phyloP scores from a whole-genome alignment of 2,113 vertebrate species.

The Alligator sinensis region DNA sequence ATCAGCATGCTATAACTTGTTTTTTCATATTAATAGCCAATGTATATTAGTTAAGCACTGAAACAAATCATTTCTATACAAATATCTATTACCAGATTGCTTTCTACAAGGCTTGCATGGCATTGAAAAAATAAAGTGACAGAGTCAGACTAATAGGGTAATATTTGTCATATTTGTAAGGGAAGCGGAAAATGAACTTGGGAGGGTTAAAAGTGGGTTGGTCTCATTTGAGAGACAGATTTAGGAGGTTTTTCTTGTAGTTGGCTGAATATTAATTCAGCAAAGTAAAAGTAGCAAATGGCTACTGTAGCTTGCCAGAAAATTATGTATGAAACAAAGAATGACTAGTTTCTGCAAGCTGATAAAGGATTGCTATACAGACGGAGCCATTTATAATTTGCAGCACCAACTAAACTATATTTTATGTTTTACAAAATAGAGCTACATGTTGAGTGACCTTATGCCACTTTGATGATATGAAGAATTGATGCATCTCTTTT shows the following conservation, averaged over 20 bases:
- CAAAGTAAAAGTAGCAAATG: constrained; percentile 67
- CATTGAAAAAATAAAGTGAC: constrained; percentile 70
- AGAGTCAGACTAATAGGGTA: constrained; percentile 35
- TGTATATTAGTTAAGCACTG: constrained; percentile 50
- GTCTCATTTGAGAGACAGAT: constrained; percentile 51
- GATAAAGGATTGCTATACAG: constrained; percentile 56
- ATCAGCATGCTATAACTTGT: constrained; percentile 34
- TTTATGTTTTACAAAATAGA: constrained; percentile 69
- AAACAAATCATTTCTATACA: constrained; percentile 72
- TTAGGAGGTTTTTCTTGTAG: constrained; percentile 58
- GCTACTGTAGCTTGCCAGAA: constrained; percentile 60
- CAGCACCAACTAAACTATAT: constrained; percentile 57
- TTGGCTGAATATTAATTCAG: constrained; percentile 67
- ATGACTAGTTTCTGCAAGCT: constrained; percentile 59
- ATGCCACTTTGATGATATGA: constrained; percentile 72
- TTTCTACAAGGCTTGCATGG: constrained; percentile 55
- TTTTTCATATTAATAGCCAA: constrained; percentile 63
- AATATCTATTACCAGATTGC: constrained; percentile 56
- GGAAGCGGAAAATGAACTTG: constrained; percentile 64
- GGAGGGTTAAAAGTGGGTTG: constrained; percentile 66
- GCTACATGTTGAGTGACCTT: constrained; percentile 73
- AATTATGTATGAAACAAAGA: constrained; percentile 69
- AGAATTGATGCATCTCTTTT: constrained; percentile 70
- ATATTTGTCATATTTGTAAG: constrained; percentile 52
- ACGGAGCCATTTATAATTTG: constrained; percentile 69